A percentile compares a stretch with the other conserved stretches of the same genome.
Evolutionary conservation across 2,888 invertebrate genomes (phyloP).

Genomic region (Prosopocoilus inquinatus): DNA sequence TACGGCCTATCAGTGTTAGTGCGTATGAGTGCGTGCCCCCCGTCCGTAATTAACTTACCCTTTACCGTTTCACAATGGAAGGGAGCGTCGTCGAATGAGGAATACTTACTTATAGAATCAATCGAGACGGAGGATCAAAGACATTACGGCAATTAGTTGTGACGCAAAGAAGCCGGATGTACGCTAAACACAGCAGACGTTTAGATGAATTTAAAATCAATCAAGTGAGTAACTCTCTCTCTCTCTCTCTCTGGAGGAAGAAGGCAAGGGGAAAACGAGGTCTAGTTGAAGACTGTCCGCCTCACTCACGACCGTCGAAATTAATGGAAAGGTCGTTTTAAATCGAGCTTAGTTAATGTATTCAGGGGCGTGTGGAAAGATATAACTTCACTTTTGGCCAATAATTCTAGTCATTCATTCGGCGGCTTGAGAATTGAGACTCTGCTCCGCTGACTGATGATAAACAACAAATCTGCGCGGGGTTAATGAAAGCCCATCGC

Average conservation of each 20-base stretch:
- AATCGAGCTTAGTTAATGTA: too few species aligned
- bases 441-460: not conserved
- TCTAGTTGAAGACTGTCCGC: too few species aligned
- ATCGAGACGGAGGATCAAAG: constrained; percentile 7
- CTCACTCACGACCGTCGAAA: too few species aligned
- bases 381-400: too few species aligned
- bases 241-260: too few species aligned
- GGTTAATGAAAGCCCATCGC: constrained; percentile 1
- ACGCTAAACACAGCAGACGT: not conserved
- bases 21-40: constrained; percentile 19
- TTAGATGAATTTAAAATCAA: constrained; percentile 1
- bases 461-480: constrained; percentile 1
- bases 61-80: not conserved
- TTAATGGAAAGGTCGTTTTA: too few species aligned
- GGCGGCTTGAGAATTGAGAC: not conserved
- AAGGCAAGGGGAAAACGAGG: not conserved
- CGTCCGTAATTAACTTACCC: constrained; percentile 4
- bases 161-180: constrained; percentile 2
- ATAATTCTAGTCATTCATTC: not conserved
- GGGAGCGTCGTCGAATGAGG: constrained; percentile 1
- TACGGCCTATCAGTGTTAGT: constrained; percentile 21
- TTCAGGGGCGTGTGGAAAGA: too few species aligned
- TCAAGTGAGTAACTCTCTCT: not conserved
- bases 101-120: not conserved
- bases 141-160: constrained; percentile 5